Evolutionary conservation across 2,888 invertebrate genomes (phyloP).

Genomic region (Protodeltote pygarga): DNA sequence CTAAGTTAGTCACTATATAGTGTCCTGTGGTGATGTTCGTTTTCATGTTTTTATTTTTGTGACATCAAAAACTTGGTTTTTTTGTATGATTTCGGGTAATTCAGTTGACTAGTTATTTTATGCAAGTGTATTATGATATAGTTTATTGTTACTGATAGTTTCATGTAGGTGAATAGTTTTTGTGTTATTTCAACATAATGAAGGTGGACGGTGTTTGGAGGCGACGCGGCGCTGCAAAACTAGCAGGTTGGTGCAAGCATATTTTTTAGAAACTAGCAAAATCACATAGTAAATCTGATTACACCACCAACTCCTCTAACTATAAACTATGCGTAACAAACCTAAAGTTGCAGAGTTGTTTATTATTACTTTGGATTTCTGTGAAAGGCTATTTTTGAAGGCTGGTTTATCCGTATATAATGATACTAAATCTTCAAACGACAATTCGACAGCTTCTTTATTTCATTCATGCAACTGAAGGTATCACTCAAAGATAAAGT

Average conservation of each 20-base stretch:
- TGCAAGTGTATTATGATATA: constrained; percentile 47
- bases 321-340: too few relatives aligned
- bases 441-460: too few relatives aligned
- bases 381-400: too few relatives aligned
- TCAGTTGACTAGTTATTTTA: constrained; percentile 54
- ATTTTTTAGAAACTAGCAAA: too few relatives aligned
- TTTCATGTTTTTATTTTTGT: constrained; percentile 65
- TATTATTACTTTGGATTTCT: too few relatives aligned
- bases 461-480: too few relatives aligned
- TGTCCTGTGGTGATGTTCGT: constrained; percentile 58
- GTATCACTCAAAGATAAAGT: background rate
- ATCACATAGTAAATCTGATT: too few relatives aligned
- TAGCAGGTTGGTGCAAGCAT: constrained; percentile 73
- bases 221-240: constrained; percentile 72
- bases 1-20: constrained; percentile 52
- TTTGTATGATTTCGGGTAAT: constrained; percentile 61
- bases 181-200: constrained; percentile 78
- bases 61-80: constrained; percentile 60
- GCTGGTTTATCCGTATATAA: too few relatives aligned
- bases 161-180: constrained; percentile 51
- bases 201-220: constrained; percentile 78
- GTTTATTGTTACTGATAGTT: constrained; percentile 55
- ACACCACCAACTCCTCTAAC: too few relatives aligned
- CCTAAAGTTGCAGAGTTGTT: too few relatives aligned
- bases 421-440: too few relatives aligned